Evolutionary conservation across 1,140 invertebrate species (phyloP).

Genomic region (Episyrphus balteatus): DNA sequence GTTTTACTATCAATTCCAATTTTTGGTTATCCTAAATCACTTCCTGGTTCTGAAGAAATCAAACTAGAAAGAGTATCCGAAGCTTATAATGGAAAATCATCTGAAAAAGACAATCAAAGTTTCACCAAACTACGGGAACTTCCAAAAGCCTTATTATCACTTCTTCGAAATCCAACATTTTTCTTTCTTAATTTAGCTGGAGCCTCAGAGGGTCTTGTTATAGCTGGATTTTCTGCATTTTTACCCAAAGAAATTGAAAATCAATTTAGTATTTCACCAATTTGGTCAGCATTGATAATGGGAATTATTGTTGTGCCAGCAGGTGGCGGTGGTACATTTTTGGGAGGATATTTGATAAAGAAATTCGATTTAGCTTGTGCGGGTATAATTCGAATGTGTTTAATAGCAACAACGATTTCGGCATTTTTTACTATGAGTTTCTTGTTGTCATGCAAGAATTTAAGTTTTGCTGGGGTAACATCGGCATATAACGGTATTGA

Average conservation of each 20-base stretch:
- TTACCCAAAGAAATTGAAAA: conserved; percentile 75
- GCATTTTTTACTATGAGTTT: conserved; percentile 53
- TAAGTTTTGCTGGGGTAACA: conserved; percentile 62
- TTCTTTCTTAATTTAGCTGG: conserved; percentile 68
- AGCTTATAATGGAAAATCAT: conserved; percentile 46
- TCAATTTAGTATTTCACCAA: conserved; percentile 65
- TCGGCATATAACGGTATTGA: conserved; percentile 38
- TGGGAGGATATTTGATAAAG: conserved; percentile 71
- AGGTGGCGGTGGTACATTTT: conserved; percentile 64
- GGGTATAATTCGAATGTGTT: conserved; percentile 66
- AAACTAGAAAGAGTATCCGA: conserved; percentile 56
- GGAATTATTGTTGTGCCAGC: conserved; percentile 62
- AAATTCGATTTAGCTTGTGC: conserved; percentile 55
- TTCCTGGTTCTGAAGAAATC: conserved; percentile 56
- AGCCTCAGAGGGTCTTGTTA: conserved; percentile 63
- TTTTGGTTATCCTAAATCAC: conserved; percentile 54
- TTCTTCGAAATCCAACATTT: conserved; percentile 68
- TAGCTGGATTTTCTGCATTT: conserved; percentile 72
- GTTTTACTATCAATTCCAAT: conserved; percentile 58
- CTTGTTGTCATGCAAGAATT: conserved; percentile 61
- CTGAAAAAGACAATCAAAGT: conserved; percentile 37
- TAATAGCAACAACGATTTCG: conserved; percentile 47
- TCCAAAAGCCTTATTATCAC: conserved; percentile 49
- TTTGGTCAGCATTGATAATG: conserved; percentile 60
- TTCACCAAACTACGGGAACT: conserved; percentile 54